Base-by-base conservation (phyloP, 35 echinoderm and acorn worm genomes). In the Hemicentrotus pulcherrimus region DNA sequence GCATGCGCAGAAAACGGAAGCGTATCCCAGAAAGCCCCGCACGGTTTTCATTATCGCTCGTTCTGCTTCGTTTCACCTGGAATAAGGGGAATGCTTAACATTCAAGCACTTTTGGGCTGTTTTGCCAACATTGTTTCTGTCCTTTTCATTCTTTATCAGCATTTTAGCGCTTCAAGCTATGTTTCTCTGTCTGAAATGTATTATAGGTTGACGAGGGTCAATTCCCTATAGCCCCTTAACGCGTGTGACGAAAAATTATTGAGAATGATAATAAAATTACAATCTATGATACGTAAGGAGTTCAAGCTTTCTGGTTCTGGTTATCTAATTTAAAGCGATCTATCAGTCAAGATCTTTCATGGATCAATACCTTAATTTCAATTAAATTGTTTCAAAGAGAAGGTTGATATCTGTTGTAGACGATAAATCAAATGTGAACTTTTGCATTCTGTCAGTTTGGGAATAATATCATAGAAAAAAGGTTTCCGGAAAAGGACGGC, bases 1-100 rank as follows among this genome's bases (percentile, higher is more conserved):
- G 88, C 88, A 90, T 47, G 88, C 88, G 88, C 88, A 47, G 88
- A 90, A 47, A 90, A 47, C 88, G 88, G 88, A 90, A 90, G 14
- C 32, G 88, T 47, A 90, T 90, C 88, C 88, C 88, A 90, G 88
- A 90, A 90, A 90, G 32, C 32, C n/a, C 30, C 33, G 88, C 88
- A 47, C 88, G 88, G 88, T 41, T 45, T 90, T 90, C 88, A 90
- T 90, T 90, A 90, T 24, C 88, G 19, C 32, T 13, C 88, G 88
- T 90, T 90, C 32, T 90, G 88, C 88, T 35, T 30, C 19, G n/a
- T 90, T 90, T 90, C 88, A 47, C 88, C 65, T 90, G 32, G 88
- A 90, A 90, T n/a, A 90, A 90, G 13, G 32, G 18, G 88, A 90
- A 78, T 78, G 65, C 65, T 78, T 78, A 78, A 78, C 65, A 78